Evolutionary conservation across 2,797 vertebrate genomes (phyloP), one percentile per base, ranked within the genome.

Genomic region (Brotula barbata): DNA sequence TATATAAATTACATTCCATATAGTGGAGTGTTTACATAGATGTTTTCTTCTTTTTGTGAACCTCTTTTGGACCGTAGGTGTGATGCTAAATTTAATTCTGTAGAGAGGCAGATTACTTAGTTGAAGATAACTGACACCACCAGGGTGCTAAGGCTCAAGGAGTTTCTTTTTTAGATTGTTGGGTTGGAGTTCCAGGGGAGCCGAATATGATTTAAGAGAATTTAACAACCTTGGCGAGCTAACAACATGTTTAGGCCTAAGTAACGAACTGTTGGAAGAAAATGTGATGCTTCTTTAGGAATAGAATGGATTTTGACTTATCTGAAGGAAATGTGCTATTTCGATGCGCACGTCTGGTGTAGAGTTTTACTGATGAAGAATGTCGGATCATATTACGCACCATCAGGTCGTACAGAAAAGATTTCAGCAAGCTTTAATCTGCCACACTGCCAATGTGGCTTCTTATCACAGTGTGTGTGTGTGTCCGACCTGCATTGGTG

Each of bases 41-140:
- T 36, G 34, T 36, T 36, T 53, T 64, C n/a, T 43, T 14, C 33
- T 23, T 64, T 58, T 58, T 46, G 54, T 63, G 21, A 41, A 3
- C 14, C 9, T 62, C 17, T 10, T 31, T 56, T 48, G 6, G 21
- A 44, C 20, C 14, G 19, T 46, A 16, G 10, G 49, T 69, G 40
- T 55, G 80, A 15, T 39, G 37, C 77, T 89, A 89, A 88, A 87
- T 87, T 85, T 87, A 84, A 83, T 77, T 76, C 71, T 77, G 80
- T 75, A 71, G 74, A 55, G 80, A 68, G 77, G 71, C 74, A 74
- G 63, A 77, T 56, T 70, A 74, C 60, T 73, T 77, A 49, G 39
- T 82, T 76, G 84, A 60, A 71, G 88, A 76, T 50, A 87, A 17
- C 61, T 71, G 87, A 89, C 67, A 87, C 84, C 77, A 53, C 19